Conservation (phyloP, 2,113 vertebrate genomes). For the Alligator mississippiensis region DNA sequence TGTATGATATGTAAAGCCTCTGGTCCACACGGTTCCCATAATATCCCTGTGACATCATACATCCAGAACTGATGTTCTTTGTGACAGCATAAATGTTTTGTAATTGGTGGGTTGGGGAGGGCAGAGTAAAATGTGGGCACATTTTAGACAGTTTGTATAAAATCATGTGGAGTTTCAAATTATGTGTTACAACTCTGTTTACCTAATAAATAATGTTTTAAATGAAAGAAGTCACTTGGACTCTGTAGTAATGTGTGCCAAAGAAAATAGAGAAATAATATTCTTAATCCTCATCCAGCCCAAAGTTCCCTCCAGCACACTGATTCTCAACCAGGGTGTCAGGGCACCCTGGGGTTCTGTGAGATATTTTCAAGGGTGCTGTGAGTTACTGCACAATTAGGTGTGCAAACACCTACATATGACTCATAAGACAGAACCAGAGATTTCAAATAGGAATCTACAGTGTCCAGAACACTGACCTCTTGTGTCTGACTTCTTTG, state of each 20-base stretch:
- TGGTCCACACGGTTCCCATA: accelerated
- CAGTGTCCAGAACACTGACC: no score
- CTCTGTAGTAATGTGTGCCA: not conserved
- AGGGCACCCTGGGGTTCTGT: no score
- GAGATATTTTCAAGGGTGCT: not conserved
- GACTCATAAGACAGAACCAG: no score
- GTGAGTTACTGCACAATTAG: no score
- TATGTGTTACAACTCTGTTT: not conserved
- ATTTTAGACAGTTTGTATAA: not conserved
- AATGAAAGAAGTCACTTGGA: not conserved
- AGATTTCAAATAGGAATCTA: no score
- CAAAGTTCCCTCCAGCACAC: not conserved
- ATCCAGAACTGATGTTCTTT: not conserved
- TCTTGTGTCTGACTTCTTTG: no score
- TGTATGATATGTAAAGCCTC: not conserved
- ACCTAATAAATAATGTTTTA: constrained; percentile 38
- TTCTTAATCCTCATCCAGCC: accelerated
- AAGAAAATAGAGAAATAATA: accelerated
- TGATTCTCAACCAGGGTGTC: no score
- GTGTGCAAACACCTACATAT: no score
- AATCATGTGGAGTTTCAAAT: not conserved
- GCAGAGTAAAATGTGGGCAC: not conserved
- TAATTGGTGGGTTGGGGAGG: not conserved
- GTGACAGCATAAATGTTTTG: accelerated
- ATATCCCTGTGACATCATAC: not conserved